Evolutionary conservation across 1,140 invertebrate species (phyloP), one percentile per base, ranked within the genome.

Genomic region (Drosophila nigrodunni): DNA sequence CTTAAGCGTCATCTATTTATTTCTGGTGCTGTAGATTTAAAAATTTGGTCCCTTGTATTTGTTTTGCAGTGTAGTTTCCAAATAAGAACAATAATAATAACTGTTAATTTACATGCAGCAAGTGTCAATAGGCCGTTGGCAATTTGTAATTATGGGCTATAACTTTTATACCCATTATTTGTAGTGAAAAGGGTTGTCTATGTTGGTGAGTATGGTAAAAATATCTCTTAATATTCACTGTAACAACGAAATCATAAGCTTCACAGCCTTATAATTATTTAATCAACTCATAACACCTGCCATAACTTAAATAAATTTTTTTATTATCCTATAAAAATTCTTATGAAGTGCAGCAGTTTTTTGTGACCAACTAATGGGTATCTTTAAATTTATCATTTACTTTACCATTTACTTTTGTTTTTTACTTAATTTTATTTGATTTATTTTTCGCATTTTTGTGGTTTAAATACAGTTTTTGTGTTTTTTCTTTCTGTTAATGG

Each of bases 51-150:
- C 35, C 46, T 50, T 39, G 46, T 61, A 35, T 72, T 49, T 59
- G 34, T 68, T 21, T 13, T 80, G 62, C 74, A 60, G 73, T 78
- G 71, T 78, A 72, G 70, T 47, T 68, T 30, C 43, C 68, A 43
- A 59, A 52, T 13, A 68, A 68, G 10, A 60, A 46, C 18, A 58
- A 58, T 52, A 80, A 88, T 80, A 88, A 88, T 83, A 83, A 78
- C 74, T 89, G 66, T 71, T 89, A 89, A 88, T 88, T 88, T 88
- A 88, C 83, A 88, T 75, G 83, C 70, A 66, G 77, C 80, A 88
- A 74, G 85, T 89, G 85, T 88, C 85, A 88, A 88, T 66, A 88
- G 83, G 66, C 85, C 80, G 74, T 44, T 77, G 85, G 85, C 70
- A 80, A 80, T 83, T 77, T 73, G 70, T 74, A 87, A 88, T 87